Evolutionary conservation across 2,113 vertebrate genomes (phyloP).

Genomic region (Silurus meridionalis): DNA sequence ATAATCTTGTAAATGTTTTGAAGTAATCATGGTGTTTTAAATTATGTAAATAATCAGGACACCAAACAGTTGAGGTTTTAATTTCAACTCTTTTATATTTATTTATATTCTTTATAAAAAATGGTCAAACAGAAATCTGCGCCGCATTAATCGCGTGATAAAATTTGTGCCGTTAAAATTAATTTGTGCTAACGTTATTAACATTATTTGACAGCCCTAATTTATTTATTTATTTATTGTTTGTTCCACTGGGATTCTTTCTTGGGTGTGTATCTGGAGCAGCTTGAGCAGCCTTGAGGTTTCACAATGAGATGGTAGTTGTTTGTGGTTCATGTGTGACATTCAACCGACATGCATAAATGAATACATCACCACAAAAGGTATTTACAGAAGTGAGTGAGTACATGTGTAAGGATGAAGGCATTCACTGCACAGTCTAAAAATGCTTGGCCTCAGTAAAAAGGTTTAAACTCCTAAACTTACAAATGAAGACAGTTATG

Average conservation of each 20-base stretch:
- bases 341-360: not conserved
- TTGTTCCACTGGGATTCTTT: not conserved
- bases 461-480: not conserved
- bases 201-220: too few species aligned
- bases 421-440: conserved; percentile 6
- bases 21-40: too few species aligned
- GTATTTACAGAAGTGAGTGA: conserved; percentile 48
- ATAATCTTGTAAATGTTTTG: too few species aligned
- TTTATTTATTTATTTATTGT: not conserved
- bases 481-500: not conserved
- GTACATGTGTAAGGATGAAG: conserved; percentile 24
- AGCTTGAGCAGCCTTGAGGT: not conserved
- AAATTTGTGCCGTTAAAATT: too few species aligned
- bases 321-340: not conserved
- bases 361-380: conserved; percentile 7
- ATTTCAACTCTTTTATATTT: too few species aligned
- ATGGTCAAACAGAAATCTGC: too few species aligned
- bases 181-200: too few species aligned
- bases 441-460: conserved; percentile 8
- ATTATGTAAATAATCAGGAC: too few species aligned
- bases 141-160: too few species aligned
- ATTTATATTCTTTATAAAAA: too few species aligned
- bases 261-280: not conserved
- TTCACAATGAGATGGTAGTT: not conserved
- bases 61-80: too few species aligned